Conservation (phyloP, 2,797 vertebrate genomes). For the Acipenser transmontanus region DNA sequence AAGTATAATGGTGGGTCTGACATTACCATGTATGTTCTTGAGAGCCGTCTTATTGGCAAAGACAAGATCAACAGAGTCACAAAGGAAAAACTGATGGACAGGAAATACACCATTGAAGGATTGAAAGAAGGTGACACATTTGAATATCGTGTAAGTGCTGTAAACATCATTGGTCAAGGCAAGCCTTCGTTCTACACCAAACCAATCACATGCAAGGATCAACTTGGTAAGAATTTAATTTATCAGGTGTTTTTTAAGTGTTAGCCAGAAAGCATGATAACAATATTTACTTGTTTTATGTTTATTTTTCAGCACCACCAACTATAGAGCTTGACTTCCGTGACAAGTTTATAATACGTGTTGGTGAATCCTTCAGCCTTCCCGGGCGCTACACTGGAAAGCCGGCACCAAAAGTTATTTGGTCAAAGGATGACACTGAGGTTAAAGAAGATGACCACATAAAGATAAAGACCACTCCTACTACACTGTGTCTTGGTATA, state of each 20-base stretch:
- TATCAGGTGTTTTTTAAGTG: no score
- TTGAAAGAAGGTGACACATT: conserved; percentile 89
- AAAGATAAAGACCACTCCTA: conserved; percentile 79
- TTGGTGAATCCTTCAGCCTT: conserved; percentile 86
- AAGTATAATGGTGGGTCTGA: conserved; percentile 89
- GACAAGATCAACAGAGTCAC: conserved; percentile 86
- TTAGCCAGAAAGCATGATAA: no score
- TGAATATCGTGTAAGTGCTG: conserved; percentile 86
- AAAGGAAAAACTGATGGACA: conserved; percentile 82
- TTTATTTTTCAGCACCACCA: conserved; percentile 75
- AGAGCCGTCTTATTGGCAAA: conserved; percentile 90
- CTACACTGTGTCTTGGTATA: conserved; percentile 77
- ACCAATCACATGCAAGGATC: conserved; percentile 89
- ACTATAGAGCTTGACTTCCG: conserved; percentile 92
- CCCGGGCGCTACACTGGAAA: conserved; percentile 89
- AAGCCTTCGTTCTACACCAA: conserved; percentile 95
- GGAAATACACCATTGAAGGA: conserved; percentile 77
- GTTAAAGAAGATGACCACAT: conserved; percentile 77
- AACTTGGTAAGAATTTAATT: conserved; percentile 69
- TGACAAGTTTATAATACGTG: conserved; percentile 82
- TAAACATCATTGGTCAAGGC: conserved; percentile 87
- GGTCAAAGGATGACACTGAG: conserved; percentile 79
- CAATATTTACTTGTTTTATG: not conserved
- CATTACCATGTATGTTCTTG: conserved; percentile 86
- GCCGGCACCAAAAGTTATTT: conserved; percentile 81